A percentile compares a stretch with the other conserved stretches of the same genome.
phyloP scores from a whole-genome alignment of 2,113 vertebrate species.

The Aspidoscelis tigris region DNA sequence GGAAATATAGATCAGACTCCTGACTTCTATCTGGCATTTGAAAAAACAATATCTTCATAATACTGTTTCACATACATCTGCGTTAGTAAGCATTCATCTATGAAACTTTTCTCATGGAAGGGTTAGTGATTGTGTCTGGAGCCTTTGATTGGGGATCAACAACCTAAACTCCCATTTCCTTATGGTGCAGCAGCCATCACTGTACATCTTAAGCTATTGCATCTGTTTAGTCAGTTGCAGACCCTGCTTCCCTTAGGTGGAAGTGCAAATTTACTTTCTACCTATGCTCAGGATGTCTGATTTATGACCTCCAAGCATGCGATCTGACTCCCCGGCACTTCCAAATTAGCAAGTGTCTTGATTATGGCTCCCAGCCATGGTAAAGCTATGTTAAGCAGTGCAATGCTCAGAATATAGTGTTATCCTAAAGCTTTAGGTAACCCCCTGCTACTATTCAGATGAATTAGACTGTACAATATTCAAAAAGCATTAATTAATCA shows the following conservation, averaged over 20 bases:
- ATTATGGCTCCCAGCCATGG: background rate
- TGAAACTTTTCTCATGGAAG: background rate
- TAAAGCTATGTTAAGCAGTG: background rate
- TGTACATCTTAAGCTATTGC: background rate
- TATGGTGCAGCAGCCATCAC: background rate
- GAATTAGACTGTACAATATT: background rate
- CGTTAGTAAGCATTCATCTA: background rate
- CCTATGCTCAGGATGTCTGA: background rate
- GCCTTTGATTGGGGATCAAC: background rate
- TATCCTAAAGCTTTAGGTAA: slow-evolving; percentile 1
- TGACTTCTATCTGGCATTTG: background rate
- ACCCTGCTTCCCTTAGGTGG: background rate
- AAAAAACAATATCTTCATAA: slow-evolving; percentile 9
- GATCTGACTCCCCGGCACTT: background rate
- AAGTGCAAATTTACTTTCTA: background rate
- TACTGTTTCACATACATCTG: background rate
- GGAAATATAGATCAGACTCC: background rate
- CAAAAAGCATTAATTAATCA: slow-evolving; percentile 10
- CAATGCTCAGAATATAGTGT: background rate
- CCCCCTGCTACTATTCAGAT: slow-evolving; percentile 11
- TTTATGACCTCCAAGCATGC: background rate
- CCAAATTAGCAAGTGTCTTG: background rate
- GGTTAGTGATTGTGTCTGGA: background rate
- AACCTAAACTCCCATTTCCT: background rate
- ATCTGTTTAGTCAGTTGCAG: background rate